Conservation (phyloP, 2,797 vertebrate species). For the Pseudopleuronectes americanus region DNA sequence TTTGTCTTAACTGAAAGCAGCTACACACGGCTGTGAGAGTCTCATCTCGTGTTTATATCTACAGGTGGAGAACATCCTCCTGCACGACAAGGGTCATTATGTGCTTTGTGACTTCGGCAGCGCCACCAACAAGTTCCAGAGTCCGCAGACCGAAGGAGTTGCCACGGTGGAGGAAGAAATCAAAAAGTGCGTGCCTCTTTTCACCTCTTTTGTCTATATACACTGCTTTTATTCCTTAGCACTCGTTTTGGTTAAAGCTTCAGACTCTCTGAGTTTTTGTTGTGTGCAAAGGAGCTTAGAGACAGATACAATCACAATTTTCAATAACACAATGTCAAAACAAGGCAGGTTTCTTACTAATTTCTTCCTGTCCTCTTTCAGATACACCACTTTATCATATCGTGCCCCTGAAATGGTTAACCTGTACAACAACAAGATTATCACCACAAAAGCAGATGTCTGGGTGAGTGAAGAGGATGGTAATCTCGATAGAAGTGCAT, state of each 20-base stretch:
- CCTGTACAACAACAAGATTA: constrained; percentile 96
- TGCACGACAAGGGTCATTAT: constrained; percentile 97
- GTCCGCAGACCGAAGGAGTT: constrained; percentile 94
- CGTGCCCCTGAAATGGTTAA: constrained; percentile 99
- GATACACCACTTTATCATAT: constrained; percentile 97
- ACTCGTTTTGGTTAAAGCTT: not conserved
- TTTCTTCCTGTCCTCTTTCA: constrained; percentile 67
- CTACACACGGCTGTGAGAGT: not conserved
- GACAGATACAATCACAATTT: too few species aligned
- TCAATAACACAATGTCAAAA: not conserved
- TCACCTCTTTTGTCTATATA: not conserved
- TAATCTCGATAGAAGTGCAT: not conserved
- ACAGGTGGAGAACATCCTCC: constrained; percentile 97
- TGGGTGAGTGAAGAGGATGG: constrained; percentile 89
- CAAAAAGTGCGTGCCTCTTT: constrained; percentile 90
- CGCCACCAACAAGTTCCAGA: constrained; percentile 96
- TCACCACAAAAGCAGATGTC: constrained; percentile 96
- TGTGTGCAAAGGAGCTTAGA: too few species aligned
- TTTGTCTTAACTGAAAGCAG: constrained; percentile 5
- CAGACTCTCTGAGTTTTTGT: too few species aligned
- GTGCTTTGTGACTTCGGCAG: constrained; percentile 98
- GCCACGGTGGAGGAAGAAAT: constrained; percentile 95
- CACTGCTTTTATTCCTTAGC: constrained; percentile 7
- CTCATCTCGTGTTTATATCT: constrained; percentile 11
- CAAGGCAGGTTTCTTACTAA: not conserved